phyloP scores from a whole-genome alignment of 92 coral and sea anemone genomes.

The Siderastrea radians region DNA sequence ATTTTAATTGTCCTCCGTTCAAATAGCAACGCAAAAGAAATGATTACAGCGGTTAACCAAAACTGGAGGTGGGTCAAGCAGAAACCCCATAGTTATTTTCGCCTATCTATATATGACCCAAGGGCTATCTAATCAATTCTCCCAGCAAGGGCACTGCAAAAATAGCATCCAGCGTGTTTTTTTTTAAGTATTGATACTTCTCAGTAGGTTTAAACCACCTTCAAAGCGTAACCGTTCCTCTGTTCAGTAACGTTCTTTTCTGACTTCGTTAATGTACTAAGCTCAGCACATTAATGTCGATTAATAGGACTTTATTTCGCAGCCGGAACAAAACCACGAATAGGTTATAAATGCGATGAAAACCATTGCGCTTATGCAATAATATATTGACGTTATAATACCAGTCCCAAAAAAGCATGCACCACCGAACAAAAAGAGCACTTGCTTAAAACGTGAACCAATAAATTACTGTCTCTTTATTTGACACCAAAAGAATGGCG shows the following conservation, averaged over 20 bases:
- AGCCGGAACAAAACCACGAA: neutral
- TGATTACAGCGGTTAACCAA: constrained; percentile 18
- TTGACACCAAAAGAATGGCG: constrained; percentile 19
- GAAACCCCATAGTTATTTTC: constrained; percentile 3
- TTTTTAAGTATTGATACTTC: constrained; percentile 9
- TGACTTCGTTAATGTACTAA: too few relatives aligned
- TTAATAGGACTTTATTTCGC: constrained; percentile 4
- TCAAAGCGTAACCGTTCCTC: too few relatives aligned
- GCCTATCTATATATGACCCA: neutral
- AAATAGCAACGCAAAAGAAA: constrained; percentile 10
- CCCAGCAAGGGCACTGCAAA: constrained; percentile 26
- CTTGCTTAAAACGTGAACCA: constrained; percentile 28
- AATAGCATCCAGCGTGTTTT: constrained; percentile 26
- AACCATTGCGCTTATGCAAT: neutral
- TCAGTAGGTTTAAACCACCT: constrained; percentile 9
- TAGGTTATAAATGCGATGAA: neutral
- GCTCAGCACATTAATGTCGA: neutral
- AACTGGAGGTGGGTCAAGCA: neutral
- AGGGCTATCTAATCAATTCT: constrained; percentile 31
- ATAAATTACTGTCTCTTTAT: constrained; percentile 19
- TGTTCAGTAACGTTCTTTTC: too few relatives aligned
- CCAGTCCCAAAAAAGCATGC: constrained; percentile 7
- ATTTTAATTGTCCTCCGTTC: constrained; percentile 26
- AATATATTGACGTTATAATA: too few relatives aligned
- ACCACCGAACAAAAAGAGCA: constrained; percentile 19